Percentiles rank a stretch among this genome's conserved stretches.
Evolutionary conservation across 2,888 invertebrate genomes (phyloP).

Genomic region (Tortricodes alternella): DNA sequence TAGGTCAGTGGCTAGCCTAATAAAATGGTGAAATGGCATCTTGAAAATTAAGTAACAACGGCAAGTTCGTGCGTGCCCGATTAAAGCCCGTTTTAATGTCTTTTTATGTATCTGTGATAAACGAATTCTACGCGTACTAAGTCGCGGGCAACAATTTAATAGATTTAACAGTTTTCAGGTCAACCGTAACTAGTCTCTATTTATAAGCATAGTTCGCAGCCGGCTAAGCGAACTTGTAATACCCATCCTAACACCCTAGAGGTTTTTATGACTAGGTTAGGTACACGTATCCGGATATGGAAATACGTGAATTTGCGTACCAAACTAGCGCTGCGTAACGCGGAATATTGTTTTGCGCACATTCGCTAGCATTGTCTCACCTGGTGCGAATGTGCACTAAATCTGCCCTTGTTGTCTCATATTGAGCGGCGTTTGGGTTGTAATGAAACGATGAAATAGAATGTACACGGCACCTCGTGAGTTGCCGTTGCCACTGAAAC

Average conservation of each 20-base stretch:
- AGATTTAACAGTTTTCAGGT: too few relatives aligned
- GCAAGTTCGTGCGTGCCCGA: too few relatives aligned
- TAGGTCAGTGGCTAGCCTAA: too few relatives aligned
- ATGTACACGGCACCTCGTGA: slow-evolving; percentile 26
- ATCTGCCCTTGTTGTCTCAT: slow-evolving; percentile 34
- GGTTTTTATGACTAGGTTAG: slow-evolving; percentile 21
- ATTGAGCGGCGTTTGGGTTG: slow-evolving; percentile 29
- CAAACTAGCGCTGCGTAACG: slow-evolving; percentile 7
- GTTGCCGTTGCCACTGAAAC: slow-evolving; percentile 19
- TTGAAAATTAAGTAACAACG: too few relatives aligned
- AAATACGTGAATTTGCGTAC: slow-evolving; percentile 16
- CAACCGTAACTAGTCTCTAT: too few relatives aligned
- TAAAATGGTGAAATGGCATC: too few relatives aligned
- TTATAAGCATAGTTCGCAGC: too few relatives aligned
- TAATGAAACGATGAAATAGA: slow-evolving; percentile 27
- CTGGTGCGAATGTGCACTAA: slow-evolving; percentile 35
- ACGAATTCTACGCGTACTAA: too few relatives aligned
- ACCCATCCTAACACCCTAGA: not conserved
- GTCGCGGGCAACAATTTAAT: too few relatives aligned
- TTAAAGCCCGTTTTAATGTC: too few relatives aligned
- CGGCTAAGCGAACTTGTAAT: slow-evolving; percentile 1
- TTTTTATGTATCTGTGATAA: too few relatives aligned
- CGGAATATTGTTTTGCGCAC: slow-evolving; percentile 18
- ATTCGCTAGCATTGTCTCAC: slow-evolving; percentile 31
- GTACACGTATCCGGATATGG: slow-evolving; percentile 21